Base-by-base conservation (phyloP, 2,888 invertebrate species). In the Ormyrus labotus region DNA sequence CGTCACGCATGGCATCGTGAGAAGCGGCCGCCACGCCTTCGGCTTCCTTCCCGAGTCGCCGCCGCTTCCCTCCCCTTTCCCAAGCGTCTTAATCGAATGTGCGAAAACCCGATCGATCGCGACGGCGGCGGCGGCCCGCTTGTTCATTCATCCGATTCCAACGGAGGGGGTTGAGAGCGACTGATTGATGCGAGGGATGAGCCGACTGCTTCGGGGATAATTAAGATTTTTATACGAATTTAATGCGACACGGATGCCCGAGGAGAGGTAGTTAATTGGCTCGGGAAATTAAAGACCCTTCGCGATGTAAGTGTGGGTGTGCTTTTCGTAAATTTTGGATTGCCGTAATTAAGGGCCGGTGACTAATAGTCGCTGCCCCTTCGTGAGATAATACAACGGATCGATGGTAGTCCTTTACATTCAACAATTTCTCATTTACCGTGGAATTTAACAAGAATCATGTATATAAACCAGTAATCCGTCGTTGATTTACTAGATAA, bases 1-100 rank as follows among this genome's bases (percentile, higher is more conserved):
- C 84, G 88, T 89, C 86, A 88, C 87, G 88, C 87, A 86, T 85
- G 82, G 83, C 78, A 75, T 86, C 87, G 84, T 88, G 87, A 86
- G 88, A 89, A 88, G 86, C n/a, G 58, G 48, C 6, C 34, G 60
- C 70, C 75, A 71, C 70, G 65, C 80, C 73, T n/a, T 69, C 58
- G 58, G n/a, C 61, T 5, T 45, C 34, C 10, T 53, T n/a, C 50
- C 57, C 1, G 19, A 19, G 19, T 2, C 19, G 19, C 19, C 19
- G 19, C 5, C 65, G 67, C 55, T 60, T 53, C 67, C 67, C 63
- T 63, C 53, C 53, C 10, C 55, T 69, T n/a, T 48, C 34, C 60
- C 45, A n/a, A 34, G 58, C 57, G 47, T 45, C 13, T 11, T 19
- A 19, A 19, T 19, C 19, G 19, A 19, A 19, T 19, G 19, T 19